Base-by-base conservation (phyloP, 2,113 vertebrate genomes). In the Macaca mulatta region DNA sequence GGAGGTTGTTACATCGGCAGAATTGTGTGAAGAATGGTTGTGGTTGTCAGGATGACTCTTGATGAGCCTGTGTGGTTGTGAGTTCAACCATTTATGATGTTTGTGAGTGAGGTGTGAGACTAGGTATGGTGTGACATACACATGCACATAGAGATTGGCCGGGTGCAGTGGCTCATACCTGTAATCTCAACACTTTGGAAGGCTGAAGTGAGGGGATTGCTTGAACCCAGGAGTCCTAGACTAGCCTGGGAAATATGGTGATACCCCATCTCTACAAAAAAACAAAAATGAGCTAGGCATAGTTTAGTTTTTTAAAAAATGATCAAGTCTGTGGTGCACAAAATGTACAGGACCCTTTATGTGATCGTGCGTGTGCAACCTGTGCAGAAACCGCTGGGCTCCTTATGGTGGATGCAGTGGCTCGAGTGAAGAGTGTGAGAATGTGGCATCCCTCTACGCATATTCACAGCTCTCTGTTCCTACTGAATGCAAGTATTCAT, bases 321-420 rank as follows among this genome's bases (percentile, higher is more conserved):
- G 45, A 45, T 55, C 16, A 35, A 25, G 70, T 13, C 77, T 57
- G 16, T 32, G 9, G 16, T 13, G 3, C 35, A 1, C n/a, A 14
- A 25, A 52, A 12, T 11, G 35, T 25, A 0, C 11, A 14, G 16
- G 77, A 9, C 32, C 40, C 75, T 38, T 30, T 8, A 18, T 2
- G n/a, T 50, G 70, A 25, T 1, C 2, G 43, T 5, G 38, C 27
- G 22, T 16, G 14, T 32, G 13, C 0, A 2, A 4, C 30, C n/a
- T 32, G 72, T 35, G 50, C 79, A 14, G 10, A 14, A 25, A 22
- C 48, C 4, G 0, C 57, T 1, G 12, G 16, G 35, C 70, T 61
- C 78, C 67, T 45, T 23, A 0, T 0, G 6, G 75, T 5, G 67
- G 55, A 5, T 57, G 8, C n/a, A 0, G 70, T 0, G 32, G n/a